Percentiles rank a stretch among this genome's conserved stretches.
These are phyloP conservation scores for Acheta domesticus DNA, from an alignment of 2,888 invertebrate genomes.

Conservation along the genomic window DNA sequence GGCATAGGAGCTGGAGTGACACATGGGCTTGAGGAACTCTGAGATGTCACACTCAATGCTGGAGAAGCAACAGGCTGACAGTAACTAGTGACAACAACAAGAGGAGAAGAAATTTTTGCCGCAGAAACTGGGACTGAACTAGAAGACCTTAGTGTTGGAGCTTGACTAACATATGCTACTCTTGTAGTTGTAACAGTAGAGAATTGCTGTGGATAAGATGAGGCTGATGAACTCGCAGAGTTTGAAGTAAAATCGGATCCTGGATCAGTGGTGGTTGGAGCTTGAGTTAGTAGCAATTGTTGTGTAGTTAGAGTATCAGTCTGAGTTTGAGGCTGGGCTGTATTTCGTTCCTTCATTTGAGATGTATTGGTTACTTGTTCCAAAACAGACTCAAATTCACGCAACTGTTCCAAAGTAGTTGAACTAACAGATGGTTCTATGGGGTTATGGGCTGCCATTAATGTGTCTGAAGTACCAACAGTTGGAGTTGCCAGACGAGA, in stretches of 20 bases:
- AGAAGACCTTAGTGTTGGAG: conserved; percentile 46
- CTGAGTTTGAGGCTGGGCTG: conserved; percentile 51
- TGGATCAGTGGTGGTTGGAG: conserved; percentile 25
- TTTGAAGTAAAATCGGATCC: conserved; percentile 2
- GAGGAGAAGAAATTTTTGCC: conserved; percentile 39
- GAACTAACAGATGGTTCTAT: conserved; percentile 65
- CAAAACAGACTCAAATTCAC: conserved; percentile 76
- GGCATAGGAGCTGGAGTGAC: conserved; percentile 55
- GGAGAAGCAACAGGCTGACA: conserved; percentile 56
- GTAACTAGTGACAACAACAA: conserved; percentile 58
- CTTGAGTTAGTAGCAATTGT: conserved; percentile 42
- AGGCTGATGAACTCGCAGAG: background rate
- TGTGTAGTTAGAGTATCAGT: conserved; percentile 41
- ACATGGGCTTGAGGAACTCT: conserved; percentile 57
- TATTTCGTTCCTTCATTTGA: conserved; percentile 63
- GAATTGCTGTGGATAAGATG: conserved; percentile 18
- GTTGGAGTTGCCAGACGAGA: conserved; percentile 45
- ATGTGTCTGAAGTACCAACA: conserved; percentile 40
- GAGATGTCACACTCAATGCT: conserved; percentile 55
- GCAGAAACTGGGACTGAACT: conserved; percentile 22
- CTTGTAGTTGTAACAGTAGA: conserved; percentile 42
- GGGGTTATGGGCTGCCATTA: conserved; percentile 40
- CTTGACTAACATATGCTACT: conserved; percentile 55
- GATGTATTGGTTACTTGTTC: conserved; percentile 61
- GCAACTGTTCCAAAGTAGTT: conserved; percentile 70